Percentiles rank a stretch among this genome's conserved stretches.
Conservation (phyloP, 2,113 vertebrate genomes). For the Hydrolagus affinis region DNA sequence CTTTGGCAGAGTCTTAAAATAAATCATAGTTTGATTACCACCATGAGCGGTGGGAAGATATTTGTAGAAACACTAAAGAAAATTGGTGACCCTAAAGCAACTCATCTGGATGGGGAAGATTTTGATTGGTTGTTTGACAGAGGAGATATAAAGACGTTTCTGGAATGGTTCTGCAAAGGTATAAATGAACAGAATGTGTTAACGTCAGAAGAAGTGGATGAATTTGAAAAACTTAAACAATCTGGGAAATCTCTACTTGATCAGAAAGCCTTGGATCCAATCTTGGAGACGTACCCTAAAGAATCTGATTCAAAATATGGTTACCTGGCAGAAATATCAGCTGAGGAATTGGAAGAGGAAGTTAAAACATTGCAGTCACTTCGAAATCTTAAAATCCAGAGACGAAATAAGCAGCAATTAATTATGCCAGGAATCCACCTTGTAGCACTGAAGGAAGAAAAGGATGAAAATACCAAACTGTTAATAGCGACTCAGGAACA, state of each 20-base stretch:
- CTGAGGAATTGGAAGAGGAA: slow-evolving; percentile 65
- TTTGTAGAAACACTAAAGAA: slow-evolving; percentile 75
- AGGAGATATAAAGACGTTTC: slow-evolving; percentile 60
- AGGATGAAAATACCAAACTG: slow-evolving; percentile 42
- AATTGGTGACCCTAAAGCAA: slow-evolving; percentile 65
- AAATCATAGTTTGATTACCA: not conserved
- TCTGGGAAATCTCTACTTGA: slow-evolving; percentile 68
- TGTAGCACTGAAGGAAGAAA: slow-evolving; percentile 45
- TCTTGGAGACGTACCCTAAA: slow-evolving; percentile 61
- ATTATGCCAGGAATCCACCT: slow-evolving; percentile 49
- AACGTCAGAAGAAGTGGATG: slow-evolving; percentile 58
- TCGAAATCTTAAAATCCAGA: slow-evolving; percentile 61
- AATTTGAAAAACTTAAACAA: slow-evolving; percentile 55
- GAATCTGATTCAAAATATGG: slow-evolving; percentile 36
- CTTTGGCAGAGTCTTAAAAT: slow-evolving; percentile 9
- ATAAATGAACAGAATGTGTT: slow-evolving; percentile 62
- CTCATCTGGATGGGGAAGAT: slow-evolving; percentile 67
- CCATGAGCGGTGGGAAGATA: slow-evolving; percentile 68
- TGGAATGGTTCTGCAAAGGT: slow-evolving; percentile 75
- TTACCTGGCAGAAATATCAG: slow-evolving; percentile 39
- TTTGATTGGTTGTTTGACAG: slow-evolving; percentile 91
- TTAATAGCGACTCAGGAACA: slow-evolving; percentile 51
- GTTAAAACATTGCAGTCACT: slow-evolving; percentile 59
- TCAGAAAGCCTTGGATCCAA: slow-evolving; percentile 61
- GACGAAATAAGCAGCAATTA: slow-evolving; percentile 64